Evolutionary conservation across 2,888 invertebrate species (phyloP).

Genomic region (Thelaira solivaga): DNA sequence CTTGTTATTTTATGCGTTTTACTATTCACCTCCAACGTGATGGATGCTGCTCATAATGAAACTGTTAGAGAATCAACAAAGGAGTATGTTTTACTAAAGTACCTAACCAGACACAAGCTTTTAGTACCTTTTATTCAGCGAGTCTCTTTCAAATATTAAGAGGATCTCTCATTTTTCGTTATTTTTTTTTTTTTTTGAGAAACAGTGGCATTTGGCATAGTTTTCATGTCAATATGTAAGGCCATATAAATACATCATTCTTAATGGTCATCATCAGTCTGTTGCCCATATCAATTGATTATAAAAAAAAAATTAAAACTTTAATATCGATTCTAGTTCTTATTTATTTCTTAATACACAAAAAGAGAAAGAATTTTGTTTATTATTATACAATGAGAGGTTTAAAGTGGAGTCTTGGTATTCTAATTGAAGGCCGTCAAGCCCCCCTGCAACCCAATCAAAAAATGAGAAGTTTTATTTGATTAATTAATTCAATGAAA

Average conservation of each 20-base stretch:
- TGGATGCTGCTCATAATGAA: constrained; percentile 59
- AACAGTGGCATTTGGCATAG: constrained; percentile 67
- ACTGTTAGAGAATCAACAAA: constrained; percentile 35
- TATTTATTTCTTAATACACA: too few species aligned
- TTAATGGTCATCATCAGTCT: constrained; percentile 76
- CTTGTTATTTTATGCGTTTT: constrained; percentile 15
- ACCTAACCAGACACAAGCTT: background rate
- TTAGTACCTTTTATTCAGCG: constrained; percentile 5
- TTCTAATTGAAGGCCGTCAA: too few species aligned
- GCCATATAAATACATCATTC: constrained; percentile 75
- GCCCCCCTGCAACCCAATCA: too few species aligned
- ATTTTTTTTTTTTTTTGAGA: constrained; percentile 17
- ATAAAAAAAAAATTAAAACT: constrained; percentile 57
- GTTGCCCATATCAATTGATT: constrained; percentile 72
- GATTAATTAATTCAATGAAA: too few species aligned
- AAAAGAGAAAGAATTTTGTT: too few species aligned
- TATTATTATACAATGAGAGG: too few species aligned
- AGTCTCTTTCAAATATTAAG: background rate
- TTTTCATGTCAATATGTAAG: constrained; percentile 74
- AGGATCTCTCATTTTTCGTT: constrained; percentile 45
- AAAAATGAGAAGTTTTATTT: too few species aligned
- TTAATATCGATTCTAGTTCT: too few species aligned
- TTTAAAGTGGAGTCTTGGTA: too few species aligned
- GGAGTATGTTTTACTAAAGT: constrained; percentile 26
- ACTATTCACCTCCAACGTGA: constrained; percentile 33